Percentiles rank a stretch among this genome's conserved stretches.
phyloP scores from a whole-genome alignment of 2,888 invertebrate genomes.

The Scaptodrosophila latifasciaeformis region DNA sequence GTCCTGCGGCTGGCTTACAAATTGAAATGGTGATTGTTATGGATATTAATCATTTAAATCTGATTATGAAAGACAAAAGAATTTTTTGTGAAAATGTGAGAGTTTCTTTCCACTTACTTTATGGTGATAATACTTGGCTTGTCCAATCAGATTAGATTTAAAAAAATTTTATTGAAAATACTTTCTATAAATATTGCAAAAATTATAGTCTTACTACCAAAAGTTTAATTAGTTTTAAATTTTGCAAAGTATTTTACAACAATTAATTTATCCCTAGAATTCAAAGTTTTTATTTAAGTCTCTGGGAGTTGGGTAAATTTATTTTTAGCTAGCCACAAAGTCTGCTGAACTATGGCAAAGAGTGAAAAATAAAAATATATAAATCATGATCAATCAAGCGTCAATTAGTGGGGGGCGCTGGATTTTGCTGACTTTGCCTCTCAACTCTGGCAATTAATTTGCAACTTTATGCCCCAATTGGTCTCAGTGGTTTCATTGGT shows the following conservation, averaged over 20 bases:
- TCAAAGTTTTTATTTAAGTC: too few relatives aligned
- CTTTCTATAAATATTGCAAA: too few relatives aligned
- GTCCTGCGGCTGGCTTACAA: slow-evolving; percentile 12
- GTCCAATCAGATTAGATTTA: too few relatives aligned
- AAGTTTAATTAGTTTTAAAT: not conserved
- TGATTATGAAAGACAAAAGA: slow-evolving; percentile 20
- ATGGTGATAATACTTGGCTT: slow-evolving; percentile 4
- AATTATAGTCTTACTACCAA: not conserved
- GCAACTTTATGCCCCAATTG: not conserved
- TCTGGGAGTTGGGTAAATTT: too few relatives aligned
- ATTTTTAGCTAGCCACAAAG: not conserved
- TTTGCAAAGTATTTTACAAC: not conserved
- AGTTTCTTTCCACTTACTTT: slow-evolving; percentile 10
- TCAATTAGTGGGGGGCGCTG: slow-evolving; percentile 18
- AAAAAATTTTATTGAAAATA: too few relatives aligned
- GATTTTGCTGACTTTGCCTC: not conserved
- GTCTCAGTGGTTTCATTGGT: too few relatives aligned
- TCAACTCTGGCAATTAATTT: slow-evolving; percentile 3
- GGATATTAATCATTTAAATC: slow-evolving; percentile 42
- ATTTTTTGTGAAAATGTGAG: not conserved
- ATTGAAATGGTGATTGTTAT: slow-evolving; percentile 45
- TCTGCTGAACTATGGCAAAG: not conserved
- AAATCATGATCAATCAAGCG: slow-evolving; percentile 27
- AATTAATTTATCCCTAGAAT: not conserved
- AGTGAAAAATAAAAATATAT: slow-evolving; percentile 9